A percentile compares a stretch with the other conserved stretches of the same genome.
Evolutionary conservation across 2,888 invertebrate species (phyloP).

Genomic region (Campoletis raptor): DNA sequence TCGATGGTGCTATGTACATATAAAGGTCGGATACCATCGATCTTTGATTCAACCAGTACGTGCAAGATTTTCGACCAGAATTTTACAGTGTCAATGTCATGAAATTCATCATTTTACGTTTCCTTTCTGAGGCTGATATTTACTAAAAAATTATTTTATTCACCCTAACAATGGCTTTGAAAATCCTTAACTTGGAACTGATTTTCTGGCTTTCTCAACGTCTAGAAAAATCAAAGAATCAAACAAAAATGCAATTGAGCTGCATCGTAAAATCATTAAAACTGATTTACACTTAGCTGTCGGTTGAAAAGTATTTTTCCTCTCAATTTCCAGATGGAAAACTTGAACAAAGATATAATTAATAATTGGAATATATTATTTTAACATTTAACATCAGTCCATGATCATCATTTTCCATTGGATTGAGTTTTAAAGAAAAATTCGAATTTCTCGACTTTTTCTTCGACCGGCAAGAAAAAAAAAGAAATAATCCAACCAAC

Average conservation of each 20-base stretch:
- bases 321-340: too few species aligned
- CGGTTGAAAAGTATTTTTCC: too few species aligned
- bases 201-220: too few species aligned
- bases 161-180: too few species aligned
- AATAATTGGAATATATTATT: neutral
- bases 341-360: too few species aligned
- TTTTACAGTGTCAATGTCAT: neutral
- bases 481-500: neutral
- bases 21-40: conserved; percentile 7
- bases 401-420: neutral
- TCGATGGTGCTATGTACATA: conserved; percentile 3
- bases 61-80: conserved; percentile 9
- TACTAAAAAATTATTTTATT: too few species aligned
- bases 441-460: neutral
- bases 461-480: neutral
- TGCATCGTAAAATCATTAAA: too few species aligned
- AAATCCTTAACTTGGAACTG: too few species aligned
- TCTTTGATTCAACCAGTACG: neutral
- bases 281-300: too few species aligned
- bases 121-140: neutral
- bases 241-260: too few species aligned
- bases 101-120: neutral
- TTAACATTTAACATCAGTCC: too few species aligned
- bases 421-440: neutral
- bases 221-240: too few species aligned